These are phyloP conservation scores for Charina bottae DNA, from an alignment of 2,113 vertebrate genomes.

Conservation along the genomic window DNA sequence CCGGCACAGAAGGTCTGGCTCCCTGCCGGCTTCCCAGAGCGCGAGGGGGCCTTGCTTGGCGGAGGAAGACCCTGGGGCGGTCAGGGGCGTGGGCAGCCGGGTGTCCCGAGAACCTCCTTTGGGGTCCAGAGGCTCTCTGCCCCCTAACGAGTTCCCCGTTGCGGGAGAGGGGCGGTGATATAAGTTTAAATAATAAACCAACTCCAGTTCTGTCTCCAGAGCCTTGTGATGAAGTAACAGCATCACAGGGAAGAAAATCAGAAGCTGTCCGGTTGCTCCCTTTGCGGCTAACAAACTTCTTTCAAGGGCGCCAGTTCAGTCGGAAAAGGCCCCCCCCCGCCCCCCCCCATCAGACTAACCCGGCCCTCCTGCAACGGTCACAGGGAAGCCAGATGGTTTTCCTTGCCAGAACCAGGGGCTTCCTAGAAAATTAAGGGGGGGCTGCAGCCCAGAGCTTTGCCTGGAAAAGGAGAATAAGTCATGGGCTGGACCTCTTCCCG, in stretches of 20 bases:
- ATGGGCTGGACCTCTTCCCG: background rate
- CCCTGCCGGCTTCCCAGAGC: background rate
- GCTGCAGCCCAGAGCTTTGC: background rate
- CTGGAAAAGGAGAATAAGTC: background rate
- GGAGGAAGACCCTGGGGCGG: background rate
- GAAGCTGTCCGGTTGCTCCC: background rate
- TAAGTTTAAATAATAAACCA: no score
- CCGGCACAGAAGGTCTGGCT: background rate
- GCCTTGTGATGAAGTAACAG: no score
- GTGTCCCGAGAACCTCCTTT: fast-evolving
- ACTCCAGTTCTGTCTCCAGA: no score
- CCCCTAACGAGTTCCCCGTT: no score
- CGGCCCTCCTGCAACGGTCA: background rate
- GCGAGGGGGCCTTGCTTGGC: background rate
- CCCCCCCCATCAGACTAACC: background rate
- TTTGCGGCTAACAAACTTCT: background rate
- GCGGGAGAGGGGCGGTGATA: no score
- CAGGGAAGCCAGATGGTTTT: no score
- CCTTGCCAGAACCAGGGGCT: no score
- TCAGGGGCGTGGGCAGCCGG: background rate
- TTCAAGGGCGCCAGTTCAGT: background rate
- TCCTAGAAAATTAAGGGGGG: background rate
- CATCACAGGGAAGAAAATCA: background rate
- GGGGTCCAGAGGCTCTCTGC: no score
- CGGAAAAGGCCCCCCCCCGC: no score